These are phyloP conservation scores for Parauchenoglanis ngamensis DNA, from an alignment of 2,797 vertebrate species.

Conservation along the genomic window DNA sequence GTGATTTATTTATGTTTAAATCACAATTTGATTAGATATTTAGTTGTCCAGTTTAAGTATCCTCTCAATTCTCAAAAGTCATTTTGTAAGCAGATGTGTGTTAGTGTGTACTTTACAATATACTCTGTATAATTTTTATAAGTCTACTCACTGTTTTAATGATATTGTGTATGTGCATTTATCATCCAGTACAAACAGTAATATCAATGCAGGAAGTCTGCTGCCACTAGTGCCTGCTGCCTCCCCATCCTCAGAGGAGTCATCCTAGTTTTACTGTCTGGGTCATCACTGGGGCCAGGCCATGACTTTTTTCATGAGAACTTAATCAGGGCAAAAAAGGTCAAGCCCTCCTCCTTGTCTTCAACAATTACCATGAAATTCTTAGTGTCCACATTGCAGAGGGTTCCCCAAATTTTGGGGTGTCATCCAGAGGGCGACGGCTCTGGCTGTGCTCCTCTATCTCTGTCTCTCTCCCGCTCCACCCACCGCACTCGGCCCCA, in stretches of 20 bases:
- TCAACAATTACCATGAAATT: constrained; percentile 79
- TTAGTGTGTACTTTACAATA: constrained; percentile 2
- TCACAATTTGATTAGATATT: not conserved
- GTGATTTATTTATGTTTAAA: too few species aligned
- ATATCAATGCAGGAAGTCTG: constrained; percentile 1
- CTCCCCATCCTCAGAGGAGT: constrained; percentile 43
- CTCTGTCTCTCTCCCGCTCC: constrained; percentile 31
- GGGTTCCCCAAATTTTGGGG: constrained; percentile 60
- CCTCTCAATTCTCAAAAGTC: not conserved
- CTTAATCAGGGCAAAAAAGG: constrained; percentile 72
- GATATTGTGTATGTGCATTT: constrained; percentile 22
- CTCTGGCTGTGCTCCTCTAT: constrained; percentile 60
- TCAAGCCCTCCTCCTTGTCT: constrained; percentile 67
- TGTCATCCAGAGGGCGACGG: constrained; percentile 76
- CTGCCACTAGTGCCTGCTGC: constrained; percentile 29
- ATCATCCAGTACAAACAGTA: constrained; percentile 2
- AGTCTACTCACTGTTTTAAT: constrained; percentile 14
- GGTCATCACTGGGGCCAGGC: constrained; percentile 55
- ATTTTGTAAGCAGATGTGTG: not conserved
- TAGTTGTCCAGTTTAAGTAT: not conserved
- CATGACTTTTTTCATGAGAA: constrained; percentile 68
- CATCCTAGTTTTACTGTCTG: constrained; percentile 63
- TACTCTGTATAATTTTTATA: constrained; percentile 17
- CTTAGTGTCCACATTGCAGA: constrained; percentile 73
- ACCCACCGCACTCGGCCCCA: constrained; percentile 48